Evolutionary conservation across 1,140 invertebrate species (phyloP).

Genomic region (Pachyrhynchus sulphureomaculatus): DNA sequence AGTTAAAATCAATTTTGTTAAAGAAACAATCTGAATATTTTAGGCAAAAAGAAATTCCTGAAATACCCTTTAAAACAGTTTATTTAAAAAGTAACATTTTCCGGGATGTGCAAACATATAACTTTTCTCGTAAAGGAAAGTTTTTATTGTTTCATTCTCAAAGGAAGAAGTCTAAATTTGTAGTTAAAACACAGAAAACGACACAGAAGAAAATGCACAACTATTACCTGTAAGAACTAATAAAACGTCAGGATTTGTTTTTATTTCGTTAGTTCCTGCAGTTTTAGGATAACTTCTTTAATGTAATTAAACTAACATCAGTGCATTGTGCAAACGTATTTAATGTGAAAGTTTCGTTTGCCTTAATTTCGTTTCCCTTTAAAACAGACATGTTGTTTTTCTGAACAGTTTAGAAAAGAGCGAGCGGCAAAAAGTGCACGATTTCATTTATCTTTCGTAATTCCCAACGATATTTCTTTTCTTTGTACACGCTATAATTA

Average conservation of each 20-base stretch:
- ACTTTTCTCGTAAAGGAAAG: too few relatives aligned
- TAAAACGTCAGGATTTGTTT: neutral
- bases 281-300: neutral
- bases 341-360: neutral
- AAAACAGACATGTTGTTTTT: neutral
- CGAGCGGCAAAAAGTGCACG: neutral
- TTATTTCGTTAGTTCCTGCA: neutral
- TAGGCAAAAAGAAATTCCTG: too few relatives aligned
- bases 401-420: neutral
- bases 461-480: constrained; percentile 17
- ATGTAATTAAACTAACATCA: constrained; percentile 1
- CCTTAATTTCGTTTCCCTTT: neutral
- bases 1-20: too few relatives aligned
- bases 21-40: too few relatives aligned
- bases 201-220: too few relatives aligned
- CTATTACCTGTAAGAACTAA: too few relatives aligned
- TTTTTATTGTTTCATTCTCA: too few relatives aligned
- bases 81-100: too few relatives aligned
- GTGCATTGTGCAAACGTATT: constrained; percentile 6
- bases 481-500: constrained; percentile 16
- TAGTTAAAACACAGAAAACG: too few relatives aligned
- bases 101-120: too few relatives aligned
- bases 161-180: too few relatives aligned
- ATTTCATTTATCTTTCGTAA: constrained; percentile 7
- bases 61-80: too few relatives aligned